Evolutionary conservation across 2,797 vertebrate genomes (phyloP), one percentile per base, ranked within the genome.

Genomic region (Capromys pilorides): DNA sequence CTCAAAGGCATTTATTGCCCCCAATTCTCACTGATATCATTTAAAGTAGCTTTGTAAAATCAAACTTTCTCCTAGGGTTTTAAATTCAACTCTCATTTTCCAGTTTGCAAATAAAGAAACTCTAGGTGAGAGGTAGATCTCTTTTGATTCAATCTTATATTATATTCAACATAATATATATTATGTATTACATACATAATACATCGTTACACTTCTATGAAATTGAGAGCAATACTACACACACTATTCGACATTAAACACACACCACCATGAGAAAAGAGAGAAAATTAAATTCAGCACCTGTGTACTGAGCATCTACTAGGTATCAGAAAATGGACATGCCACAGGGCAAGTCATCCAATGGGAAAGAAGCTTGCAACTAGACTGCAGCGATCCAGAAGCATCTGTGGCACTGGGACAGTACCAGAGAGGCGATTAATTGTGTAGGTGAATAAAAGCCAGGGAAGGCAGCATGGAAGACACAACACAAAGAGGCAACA

Each of bases 21-120:
- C 16, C 41, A 36, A 39, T 14, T 57, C 39, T 26, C n/a, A 82
- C 59, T 13, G 66, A 78, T 54, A 78, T n/a, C 45, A 90, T 19
- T 94, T 71, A 62, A 79, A 91, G 62, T 2, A 51, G 12, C 45
- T 88, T 93, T 36, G 31, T 11, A 51, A 33, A 18, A 67, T 88
- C 16, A 66, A 18, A 36, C 73, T n/a, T 93, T 86, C 82, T 93
- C 54, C 49, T 57, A 62, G 24, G 12, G 2, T 62, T 84, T 93
- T 86, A 57, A 82, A 90, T 62, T 66, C 71, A 66, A n/a, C 39
- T 80, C 28, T 88, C 31, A 31, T 62, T 69, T 62, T 71, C 84
- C 73, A 64, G 67, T 61, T 92, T 75, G 31, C 75, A 85, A 93
- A 93, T 67, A 92, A 78, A 94, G 90, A 95, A 92, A 33, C 62